Evolutionary conservation across 2,113 vertebrate genomes (phyloP).

Genomic region (Aptenodytes forsteri): DNA sequence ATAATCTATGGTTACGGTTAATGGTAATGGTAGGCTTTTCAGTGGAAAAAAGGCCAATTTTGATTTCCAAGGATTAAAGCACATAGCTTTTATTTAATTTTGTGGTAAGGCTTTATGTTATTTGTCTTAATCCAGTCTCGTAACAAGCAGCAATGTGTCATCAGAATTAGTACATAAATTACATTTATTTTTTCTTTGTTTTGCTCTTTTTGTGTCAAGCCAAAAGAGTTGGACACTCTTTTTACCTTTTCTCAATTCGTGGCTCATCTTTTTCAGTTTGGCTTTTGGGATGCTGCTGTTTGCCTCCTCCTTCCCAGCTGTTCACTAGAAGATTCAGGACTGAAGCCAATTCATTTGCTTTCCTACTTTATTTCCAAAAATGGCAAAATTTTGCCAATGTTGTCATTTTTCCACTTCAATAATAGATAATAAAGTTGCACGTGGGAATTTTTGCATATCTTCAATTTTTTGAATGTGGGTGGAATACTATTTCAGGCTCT

Average conservation of each 20-base stretch:
- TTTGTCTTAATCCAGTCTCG: background rate
- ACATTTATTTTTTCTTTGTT: background rate
- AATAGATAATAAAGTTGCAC: constrained; percentile 64
- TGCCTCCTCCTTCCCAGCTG: constrained; percentile 52
- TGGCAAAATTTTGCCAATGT: constrained; percentile 62
- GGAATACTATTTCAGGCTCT: constrained; percentile 57
- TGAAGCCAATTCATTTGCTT: constrained; percentile 53
- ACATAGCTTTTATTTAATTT: background rate
- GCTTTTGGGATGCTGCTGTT: constrained; percentile 49
- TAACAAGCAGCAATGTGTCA: background rate
- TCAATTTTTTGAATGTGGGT: constrained; percentile 50
- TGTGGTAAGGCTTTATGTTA: background rate
- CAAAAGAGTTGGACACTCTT: background rate
- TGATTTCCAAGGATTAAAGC: background rate
- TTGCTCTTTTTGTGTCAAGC: background rate
- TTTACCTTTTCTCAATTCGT: background rate
- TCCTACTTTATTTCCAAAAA: constrained; percentile 64
- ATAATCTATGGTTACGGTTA: background rate
- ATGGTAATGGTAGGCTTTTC: background rate
- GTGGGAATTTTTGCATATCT: constrained; percentile 52
- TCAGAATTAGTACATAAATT: background rate
- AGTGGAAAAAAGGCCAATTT: background rate
- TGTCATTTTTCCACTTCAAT: constrained; percentile 56
- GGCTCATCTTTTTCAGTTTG: background rate
- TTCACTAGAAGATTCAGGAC: constrained; percentile 16